Evolutionary conservation across 2,113 vertebrate genomes (phyloP).

Genomic region (Ptilorrhoa leucosticta): DNA sequence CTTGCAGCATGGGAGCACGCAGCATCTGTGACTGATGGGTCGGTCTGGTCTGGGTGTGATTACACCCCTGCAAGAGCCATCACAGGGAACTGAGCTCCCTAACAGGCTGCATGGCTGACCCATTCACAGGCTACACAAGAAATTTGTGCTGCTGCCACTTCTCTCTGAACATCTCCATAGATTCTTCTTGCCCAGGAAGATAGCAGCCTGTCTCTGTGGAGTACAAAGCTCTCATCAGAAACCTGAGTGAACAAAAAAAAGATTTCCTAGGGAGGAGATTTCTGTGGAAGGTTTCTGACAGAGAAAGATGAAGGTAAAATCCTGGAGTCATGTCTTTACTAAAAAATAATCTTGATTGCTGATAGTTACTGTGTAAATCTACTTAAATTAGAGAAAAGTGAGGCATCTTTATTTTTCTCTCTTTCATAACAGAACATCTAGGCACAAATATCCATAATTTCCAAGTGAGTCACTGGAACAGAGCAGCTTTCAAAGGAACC

Average conservation of each 20-base stretch:
- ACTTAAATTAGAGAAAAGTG: not conserved
- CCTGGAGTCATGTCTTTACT: not conserved
- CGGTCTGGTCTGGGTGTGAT: not conserved
- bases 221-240: not conserved
- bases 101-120: accelerated
- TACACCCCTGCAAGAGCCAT: not conserved
- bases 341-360: not conserved
- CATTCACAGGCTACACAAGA: not conserved
- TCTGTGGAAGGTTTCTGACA: not conserved
- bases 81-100: not conserved
- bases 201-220: not conserved
- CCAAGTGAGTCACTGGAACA: constrained; percentile 20
- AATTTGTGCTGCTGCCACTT: not conserved
- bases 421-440: not conserved
- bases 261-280: not conserved
- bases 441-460: not conserved
- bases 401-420: not conserved
- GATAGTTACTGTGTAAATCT: not conserved
- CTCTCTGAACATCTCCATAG: not conserved
- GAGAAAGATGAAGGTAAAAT: not conserved
- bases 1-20: not conserved
- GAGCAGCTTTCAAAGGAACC: constrained; percentile 28
- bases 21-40: accelerated
- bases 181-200: not conserved
- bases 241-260: not conserved